Base-by-base conservation (phyloP, 2,888 invertebrate genomes). In the Coenonympha arcania region DNA sequence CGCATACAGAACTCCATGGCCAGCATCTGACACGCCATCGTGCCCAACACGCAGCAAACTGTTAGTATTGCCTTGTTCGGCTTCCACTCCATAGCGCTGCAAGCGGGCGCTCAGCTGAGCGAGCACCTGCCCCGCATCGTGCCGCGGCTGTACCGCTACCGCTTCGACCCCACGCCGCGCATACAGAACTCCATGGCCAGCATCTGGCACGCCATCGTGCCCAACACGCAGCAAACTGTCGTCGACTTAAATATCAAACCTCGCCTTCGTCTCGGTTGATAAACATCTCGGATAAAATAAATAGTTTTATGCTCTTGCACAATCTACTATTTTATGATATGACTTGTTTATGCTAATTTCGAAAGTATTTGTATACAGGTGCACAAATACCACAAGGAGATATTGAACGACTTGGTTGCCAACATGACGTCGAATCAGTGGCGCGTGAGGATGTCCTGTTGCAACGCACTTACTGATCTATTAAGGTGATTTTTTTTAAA, bases 161-260 rank as follows among this genome's bases (percentile, higher is more conserved):
- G 96, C 70, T 98, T 95, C 78, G 97, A 98, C 79, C 97, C 98
- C 8, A 95, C 95, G 53, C 93, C 95, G 24, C 93, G 93, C 69
- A 93, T 97, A 60, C 96, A 97, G 76, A 91, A 93, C 69, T 95
- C 96, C 11, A 98, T 98, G 96, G 90, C 92, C 43, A 92, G 93
- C 65, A 98, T 98, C 66, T 98, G 98, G 98, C 92, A 93, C 58
- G 93, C 94, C n/a, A 88, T 98, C 41, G 96, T 98, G 6, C 89
- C 90, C 11, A 95, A 95, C 66, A 93, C 94, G 3, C 91, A 92
- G 65, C 94, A 94, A 73, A 93, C 93, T 40, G 94, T 95, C n/a
- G n/a, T 2, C 9, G 9, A 4, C 6, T 8, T 6, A 31, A 8
- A 31, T 8, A 31, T 31, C 2, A 6, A 6, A n/a, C n/a, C n/a